phyloP scores from a whole-genome alignment of 2,888 invertebrate species.

The Apoderus coryli region DNA sequence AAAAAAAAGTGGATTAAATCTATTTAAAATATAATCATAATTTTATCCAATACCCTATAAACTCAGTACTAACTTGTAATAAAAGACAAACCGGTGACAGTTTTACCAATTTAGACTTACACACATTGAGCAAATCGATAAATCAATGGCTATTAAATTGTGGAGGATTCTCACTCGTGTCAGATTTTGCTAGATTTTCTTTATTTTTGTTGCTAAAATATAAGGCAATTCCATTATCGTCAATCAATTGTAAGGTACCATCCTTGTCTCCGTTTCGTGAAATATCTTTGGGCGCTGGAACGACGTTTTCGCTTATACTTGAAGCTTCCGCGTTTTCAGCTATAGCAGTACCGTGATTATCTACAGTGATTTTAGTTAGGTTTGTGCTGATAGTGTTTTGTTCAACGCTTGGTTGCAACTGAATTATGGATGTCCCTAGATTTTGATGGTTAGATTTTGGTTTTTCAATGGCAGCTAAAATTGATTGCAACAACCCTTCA shows the following conservation, averaged over 20 bases:
- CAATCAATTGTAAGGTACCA: conserved; percentile 31
- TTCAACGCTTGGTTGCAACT: conserved; percentile 23
- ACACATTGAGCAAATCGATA: too few relatives aligned
- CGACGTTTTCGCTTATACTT: conserved; percentile 12
- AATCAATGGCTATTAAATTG: too few relatives aligned
- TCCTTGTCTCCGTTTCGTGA: conserved; percentile 19
- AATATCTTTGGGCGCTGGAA: conserved; percentile 11
- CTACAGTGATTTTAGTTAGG: conserved; percentile 14
- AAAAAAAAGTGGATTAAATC: too few relatives aligned
- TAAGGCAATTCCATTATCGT: conserved; percentile 44
- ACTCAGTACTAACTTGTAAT: too few relatives aligned
- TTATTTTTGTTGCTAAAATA: conserved; percentile 33
- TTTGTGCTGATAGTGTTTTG: conserved; percentile 18
- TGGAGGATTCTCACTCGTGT: too few relatives aligned
- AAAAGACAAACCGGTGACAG: too few relatives aligned
- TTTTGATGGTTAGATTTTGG: conserved; percentile 31
- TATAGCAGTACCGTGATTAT: conserved; percentile 6
- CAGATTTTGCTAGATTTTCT: conserved; percentile 3
- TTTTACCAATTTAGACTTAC: too few relatives aligned
- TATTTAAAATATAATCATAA: too few relatives aligned
- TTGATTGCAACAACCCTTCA: conserved; percentile 65
- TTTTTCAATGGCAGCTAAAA: conserved; percentile 68
- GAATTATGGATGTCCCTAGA: conserved; percentile 22
- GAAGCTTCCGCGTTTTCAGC: conserved; percentile 11
- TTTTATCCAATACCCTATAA: too few relatives aligned